A percentile compares a stretch with the other conserved stretches of the same genome.
These are phyloP conservation scores for Limnodromus scolopaceus DNA, from an alignment of 2,797 vertebrate genomes.

Conservation along the genomic window DNA sequence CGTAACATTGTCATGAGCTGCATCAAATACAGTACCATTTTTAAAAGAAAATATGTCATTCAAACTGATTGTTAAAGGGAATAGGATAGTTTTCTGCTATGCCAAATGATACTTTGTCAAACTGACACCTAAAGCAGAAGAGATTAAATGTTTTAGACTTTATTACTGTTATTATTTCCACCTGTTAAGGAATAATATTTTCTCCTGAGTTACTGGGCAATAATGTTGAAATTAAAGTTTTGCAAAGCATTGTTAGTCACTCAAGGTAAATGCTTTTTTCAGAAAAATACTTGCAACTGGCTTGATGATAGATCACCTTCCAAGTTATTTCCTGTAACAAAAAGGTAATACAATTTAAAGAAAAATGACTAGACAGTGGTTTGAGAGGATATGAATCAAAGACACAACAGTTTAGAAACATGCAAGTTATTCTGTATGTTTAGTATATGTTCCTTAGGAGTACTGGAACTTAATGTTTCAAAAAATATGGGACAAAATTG, in stretches of 20 bases:
- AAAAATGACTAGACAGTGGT: not conserved
- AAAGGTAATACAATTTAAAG: not conserved
- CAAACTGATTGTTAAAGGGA: not conserved
- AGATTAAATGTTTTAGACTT: not conserved
- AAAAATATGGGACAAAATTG: not conserved
- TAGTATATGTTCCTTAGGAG: not conserved
- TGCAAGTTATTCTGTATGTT: not conserved
- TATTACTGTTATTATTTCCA: not conserved
- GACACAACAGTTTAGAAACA: not conserved
- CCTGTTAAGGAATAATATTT: not conserved
- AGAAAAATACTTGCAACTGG: not conserved
- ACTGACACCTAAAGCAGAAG: not conserved
- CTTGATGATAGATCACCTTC: not conserved
- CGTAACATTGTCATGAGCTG: not conserved
- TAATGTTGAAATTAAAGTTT: not conserved
- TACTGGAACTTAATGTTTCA: not conserved
- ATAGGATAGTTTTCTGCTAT: not conserved
- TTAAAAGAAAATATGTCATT: not conserved
- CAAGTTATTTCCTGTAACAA: not conserved
- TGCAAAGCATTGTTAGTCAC: not conserved
- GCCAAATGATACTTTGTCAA: not conserved
- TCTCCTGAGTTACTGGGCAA: not conserved
- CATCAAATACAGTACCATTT: not conserved
- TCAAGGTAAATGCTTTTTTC: not conserved
- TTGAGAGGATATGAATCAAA: not conserved